Conservation (phyloP, 2,797 vertebrate genomes). For the Gorsachius magnificus region DNA sequence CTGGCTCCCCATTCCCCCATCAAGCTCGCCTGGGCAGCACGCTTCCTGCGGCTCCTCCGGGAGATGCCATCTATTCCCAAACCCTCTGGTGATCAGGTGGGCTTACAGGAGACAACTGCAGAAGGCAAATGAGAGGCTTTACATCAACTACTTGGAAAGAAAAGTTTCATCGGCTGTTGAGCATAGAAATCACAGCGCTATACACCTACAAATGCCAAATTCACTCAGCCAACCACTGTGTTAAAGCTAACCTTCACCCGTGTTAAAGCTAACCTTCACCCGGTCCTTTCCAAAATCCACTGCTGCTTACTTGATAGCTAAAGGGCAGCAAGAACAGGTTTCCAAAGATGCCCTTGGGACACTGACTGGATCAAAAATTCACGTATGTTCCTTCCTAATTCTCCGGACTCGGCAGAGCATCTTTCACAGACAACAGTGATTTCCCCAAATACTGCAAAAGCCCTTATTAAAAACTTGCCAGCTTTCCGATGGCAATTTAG, state of each 20-base stretch:
- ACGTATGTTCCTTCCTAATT: not conserved
- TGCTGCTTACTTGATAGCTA: not conserved
- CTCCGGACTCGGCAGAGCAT: not conserved
- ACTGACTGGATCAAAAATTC: not conserved
- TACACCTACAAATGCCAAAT: not conserved
- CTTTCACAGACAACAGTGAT: not conserved
- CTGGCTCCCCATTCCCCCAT: not conserved
- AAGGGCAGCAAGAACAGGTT: not conserved
- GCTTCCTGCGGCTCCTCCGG: not conserved
- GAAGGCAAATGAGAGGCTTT: not conserved
- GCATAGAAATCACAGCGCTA: not conserved
- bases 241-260: not conserved
- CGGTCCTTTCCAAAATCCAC: not conserved
- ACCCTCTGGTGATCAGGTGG: not conserved
- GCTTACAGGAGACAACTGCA: not conserved
- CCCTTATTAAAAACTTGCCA: not conserved
- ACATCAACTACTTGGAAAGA: not conserved
- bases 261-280: not conserved
- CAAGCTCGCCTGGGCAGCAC: rapidly evolving
- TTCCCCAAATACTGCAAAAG: not conserved
- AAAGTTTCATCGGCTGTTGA: not conserved
- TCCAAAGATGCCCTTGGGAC: not conserved
- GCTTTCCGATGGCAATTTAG: not conserved
- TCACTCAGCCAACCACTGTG: not conserved
- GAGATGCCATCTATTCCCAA: not conserved